Evolutionary conservation across 2,113 vertebrate species (phyloP).

Genomic region (Synodontis membranacea): DNA sequence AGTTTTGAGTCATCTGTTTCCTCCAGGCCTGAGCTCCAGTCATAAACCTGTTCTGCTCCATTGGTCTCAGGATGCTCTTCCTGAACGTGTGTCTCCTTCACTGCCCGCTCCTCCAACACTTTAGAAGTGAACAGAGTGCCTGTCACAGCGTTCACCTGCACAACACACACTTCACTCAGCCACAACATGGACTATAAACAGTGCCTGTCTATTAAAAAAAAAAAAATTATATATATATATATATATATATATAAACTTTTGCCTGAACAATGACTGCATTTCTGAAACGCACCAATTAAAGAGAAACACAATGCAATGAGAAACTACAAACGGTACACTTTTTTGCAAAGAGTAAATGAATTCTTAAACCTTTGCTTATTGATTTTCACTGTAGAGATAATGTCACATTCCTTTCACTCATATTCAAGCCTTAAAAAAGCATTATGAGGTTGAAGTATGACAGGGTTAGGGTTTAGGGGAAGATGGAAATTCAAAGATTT

Average conservation of each 20-base stretch:
- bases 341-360: background rate
- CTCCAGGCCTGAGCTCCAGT: slow-evolving; percentile 94
- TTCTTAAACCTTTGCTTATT: background rate
- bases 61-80: slow-evolving; percentile 65
- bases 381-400: background rate
- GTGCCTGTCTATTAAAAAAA: background rate
- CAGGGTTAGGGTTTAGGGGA: too few relatives aligned
- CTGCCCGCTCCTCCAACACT: slow-evolving; percentile 93
- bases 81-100: slow-evolving; percentile 71
- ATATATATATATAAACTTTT: too few relatives aligned
- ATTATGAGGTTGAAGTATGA: background rate
- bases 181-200: background rate
- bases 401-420: background rate
- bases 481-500: background rate
- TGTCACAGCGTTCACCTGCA: slow-evolving; percentile 92
- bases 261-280: background rate
- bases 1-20: slow-evolving; percentile 89
- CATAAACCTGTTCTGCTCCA: slow-evolving; percentile 81
- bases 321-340: background rate
- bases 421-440: background rate
- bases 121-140: slow-evolving; percentile 90
- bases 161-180: background rate
- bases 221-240: too few relatives aligned
- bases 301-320: background rate
- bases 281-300: background rate